A percentile compares a stretch with the other conserved stretches of the same genome.
Conservation (phyloP, 2,797 vertebrate species). For the Triplophysa bombifrons region DNA sequence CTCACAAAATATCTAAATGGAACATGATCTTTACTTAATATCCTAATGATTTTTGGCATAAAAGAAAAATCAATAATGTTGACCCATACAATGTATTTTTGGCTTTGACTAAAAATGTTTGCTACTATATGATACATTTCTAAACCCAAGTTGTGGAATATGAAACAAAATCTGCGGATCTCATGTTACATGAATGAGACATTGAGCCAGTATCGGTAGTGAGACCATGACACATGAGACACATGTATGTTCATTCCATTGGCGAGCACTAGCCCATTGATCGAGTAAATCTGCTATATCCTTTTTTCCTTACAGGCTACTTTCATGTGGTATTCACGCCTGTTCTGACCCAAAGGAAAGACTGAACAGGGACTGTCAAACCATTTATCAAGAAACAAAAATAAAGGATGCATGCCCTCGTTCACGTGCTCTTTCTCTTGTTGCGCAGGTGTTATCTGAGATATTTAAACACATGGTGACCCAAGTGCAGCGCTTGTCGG, state of each 20-base stretch:
- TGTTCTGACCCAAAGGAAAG: background rate
- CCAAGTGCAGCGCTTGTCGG: constrained; percentile 32
- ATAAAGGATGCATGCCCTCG: background rate
- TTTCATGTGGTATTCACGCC: background rate
- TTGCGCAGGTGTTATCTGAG: constrained; percentile 42
- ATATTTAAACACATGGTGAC: constrained; percentile 26
- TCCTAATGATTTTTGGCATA: too few species aligned
- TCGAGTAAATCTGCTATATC: too few species aligned
- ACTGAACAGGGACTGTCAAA: constrained; percentile 1
- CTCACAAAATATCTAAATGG: too few species aligned
- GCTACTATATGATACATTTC: background rate
- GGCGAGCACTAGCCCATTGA: background rate
- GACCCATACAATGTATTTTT: too few species aligned
- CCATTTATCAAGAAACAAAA: background rate
- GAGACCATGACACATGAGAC: constrained; percentile 47
- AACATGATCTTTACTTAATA: too few species aligned
- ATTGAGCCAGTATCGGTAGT: constrained; percentile 40
- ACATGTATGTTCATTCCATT: constrained; percentile 56
- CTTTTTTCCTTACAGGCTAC: background rate
- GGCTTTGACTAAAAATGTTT: too few species aligned
- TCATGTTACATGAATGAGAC: constrained; percentile 50
- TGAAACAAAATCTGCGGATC: constrained; percentile 57
- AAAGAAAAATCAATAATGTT: too few species aligned
- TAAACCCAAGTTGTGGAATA: constrained; percentile 41
- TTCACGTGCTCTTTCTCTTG: constrained; percentile 25